phyloP scores from a whole-genome alignment of 1,140 invertebrate species.

The Drosophila truncata region DNA sequence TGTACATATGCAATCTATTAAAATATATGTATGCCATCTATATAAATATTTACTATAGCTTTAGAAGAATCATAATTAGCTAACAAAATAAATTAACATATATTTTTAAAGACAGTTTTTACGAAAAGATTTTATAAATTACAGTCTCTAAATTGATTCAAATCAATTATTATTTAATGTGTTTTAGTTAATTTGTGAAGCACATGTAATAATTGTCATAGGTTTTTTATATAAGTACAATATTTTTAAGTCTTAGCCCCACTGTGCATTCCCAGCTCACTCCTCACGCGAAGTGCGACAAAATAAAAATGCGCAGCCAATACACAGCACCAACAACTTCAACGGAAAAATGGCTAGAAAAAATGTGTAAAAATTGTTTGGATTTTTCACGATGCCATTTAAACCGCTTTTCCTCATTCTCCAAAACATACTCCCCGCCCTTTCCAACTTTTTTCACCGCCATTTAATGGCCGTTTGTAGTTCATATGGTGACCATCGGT shows the following conservation, averaged over 20 bases:
- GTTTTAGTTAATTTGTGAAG: neutral
- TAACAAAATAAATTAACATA: neutral
- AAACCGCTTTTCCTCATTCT: conserved; percentile 10
- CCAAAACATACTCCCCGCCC: neutral
- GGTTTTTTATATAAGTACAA: neutral
- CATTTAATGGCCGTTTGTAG: conserved; percentile 69
- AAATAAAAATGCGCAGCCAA: conserved; percentile 58
- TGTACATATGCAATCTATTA: too few species aligned
- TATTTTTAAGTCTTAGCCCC: neutral
- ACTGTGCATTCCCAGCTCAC: conserved; percentile 27
- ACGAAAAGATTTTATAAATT: neutral
- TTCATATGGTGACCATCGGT: conserved; percentile 61
- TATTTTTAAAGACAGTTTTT: neutral
- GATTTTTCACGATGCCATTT: conserved; percentile 49
- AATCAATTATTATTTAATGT: neutral
- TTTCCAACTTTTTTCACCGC: conserved; percentile 7
- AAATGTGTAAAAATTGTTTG: conserved; percentile 71
- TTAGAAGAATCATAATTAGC: neutral
- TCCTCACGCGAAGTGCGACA: conserved; percentile 26
- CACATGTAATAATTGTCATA: neutral
- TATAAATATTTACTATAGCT: neutral
- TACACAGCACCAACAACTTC: conserved; percentile 34
- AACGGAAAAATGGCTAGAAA: conserved; percentile 60
- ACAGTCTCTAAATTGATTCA: neutral
- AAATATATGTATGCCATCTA: neutral